Base-by-base conservation (phyloP, 2,797 vertebrate species). In the Lates japonicus region DNA sequence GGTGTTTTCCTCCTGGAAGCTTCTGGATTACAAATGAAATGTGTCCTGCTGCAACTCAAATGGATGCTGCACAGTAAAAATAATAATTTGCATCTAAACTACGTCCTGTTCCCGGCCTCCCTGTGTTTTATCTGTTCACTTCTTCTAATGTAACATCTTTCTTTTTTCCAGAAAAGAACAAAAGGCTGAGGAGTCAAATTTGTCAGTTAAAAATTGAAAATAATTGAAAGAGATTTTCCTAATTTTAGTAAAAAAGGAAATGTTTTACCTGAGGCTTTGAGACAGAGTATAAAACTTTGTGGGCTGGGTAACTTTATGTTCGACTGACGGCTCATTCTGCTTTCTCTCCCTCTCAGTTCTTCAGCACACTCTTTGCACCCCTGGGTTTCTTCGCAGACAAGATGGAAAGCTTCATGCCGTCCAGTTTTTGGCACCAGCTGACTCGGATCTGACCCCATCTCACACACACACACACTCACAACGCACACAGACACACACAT, bases 321-420 rank as follows among this genome's bases (percentile, higher is more conserved):
- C 37, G 52, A 35, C 61, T 33, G 17, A 65, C 57, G 39, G 3
- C 60, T 71, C 35, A 12, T 74, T 76, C n/a, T 87, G 63, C 22
- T 73, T 84, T 73, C 69, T 68, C 25, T 87, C 46, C 37, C 35
- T 88, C 77, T 29, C 94, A 98, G 97, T 96, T 96, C 93, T 96
- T 96, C 93, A 96, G 96, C 93, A 97, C 94, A 80, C 95, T 96
- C 80, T 96, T 96, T 82, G 96, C 95, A 88, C 95, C 96, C 42
- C 93, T 96, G 93, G 95, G 92, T 78, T 97, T 97, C 92, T 80
- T 96, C 74, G 81, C 93, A 91, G 97, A 97, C 90, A 96, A 96
- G 94, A 96, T 93, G 83, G 93, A 97, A 91, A 95, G 93, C 88
- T 94, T 97, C 88, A 95, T 97, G 95, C 96, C 96, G 85, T 93